Percentiles rank a stretch among this genome's conserved stretches.
These are phyloP conservation scores for Pseudochaenichthys georgianus DNA, from an alignment of 2,797 vertebrate species.

Conservation along the genomic window DNA sequence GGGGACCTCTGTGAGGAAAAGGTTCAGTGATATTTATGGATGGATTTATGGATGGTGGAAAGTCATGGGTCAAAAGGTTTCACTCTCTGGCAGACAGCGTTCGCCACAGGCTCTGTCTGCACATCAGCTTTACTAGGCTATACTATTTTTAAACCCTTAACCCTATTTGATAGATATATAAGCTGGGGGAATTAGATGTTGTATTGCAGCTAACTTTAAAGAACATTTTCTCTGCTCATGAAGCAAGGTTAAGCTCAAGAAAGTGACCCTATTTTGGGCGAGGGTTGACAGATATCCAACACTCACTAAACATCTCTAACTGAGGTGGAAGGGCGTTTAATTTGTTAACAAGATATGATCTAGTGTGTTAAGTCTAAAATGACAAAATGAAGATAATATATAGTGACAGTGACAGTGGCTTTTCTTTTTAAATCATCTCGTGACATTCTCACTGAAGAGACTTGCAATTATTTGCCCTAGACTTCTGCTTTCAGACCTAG, in stretches of 20 bases:
- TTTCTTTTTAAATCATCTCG: no score
- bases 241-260: conserved; percentile 6
- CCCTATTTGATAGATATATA: conserved; percentile 5
- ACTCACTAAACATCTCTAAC: no score
- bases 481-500: no score
- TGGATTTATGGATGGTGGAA: conserved; percentile 32
- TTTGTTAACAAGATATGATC: no score
- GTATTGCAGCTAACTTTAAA: neutral
- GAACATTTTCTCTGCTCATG: neutral
- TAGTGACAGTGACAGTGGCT: conserved; percentile 17
- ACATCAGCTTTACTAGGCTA: conserved; percentile 16
- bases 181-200: neutral
- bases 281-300: neutral
- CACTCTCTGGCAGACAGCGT: conserved; percentile 25
- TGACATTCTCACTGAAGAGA: no score
- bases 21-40: conserved; percentile 55
- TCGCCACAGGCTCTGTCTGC: conserved; percentile 24
- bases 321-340: no score
- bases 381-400: conserved; percentile 33
- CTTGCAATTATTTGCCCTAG: no score
- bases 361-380: no score
- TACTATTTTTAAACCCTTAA: conserved; percentile 18
- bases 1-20: conserved; percentile 15
- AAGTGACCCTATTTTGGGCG: neutral
- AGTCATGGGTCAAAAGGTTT: conserved; percentile 63